Percentiles rank a stretch among this genome's conserved stretches.
Conservation (phyloP, 2,113 vertebrate genomes). For the Leptosomus discolor region DNA sequence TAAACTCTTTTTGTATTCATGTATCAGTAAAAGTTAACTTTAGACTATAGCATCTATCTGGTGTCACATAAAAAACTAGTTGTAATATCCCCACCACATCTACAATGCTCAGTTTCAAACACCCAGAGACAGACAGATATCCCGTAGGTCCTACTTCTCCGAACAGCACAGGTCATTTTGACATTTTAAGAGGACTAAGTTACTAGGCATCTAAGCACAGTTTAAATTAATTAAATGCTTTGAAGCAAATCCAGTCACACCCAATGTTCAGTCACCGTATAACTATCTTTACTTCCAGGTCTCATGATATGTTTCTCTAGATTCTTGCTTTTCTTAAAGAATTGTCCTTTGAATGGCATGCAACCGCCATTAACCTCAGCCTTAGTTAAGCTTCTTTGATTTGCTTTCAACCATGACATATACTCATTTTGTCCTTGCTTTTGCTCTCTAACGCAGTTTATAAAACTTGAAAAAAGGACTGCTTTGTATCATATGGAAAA, state of each 20-base stretch:
- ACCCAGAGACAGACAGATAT: not conserved
- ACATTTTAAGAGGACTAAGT: not conserved
- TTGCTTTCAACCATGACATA: conserved; percentile 52
- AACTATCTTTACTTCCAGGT: not conserved
- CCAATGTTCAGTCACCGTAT: not conserved
- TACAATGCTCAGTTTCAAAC: not conserved
- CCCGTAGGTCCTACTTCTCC: not conserved
- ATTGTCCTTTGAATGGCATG: not conserved
- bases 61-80: not conserved
- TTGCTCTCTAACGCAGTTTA: conserved; percentile 53
- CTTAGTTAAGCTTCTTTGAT: conserved; percentile 40
- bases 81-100: not conserved
- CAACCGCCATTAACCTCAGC: not conserved
- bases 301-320: not conserved
- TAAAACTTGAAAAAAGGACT: conserved; percentile 53
- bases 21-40: not conserved
- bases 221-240: not conserved
- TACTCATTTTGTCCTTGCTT: conserved; percentile 55
- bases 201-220: not conserved
- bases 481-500: conserved; percentile 64
- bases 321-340: not conserved
- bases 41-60: not conserved
- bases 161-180: not conserved
- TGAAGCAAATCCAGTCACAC: not conserved
- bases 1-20: not conserved